Percentiles rank a stretch among this genome's conserved stretches.
phyloP scores from a whole-genome alignment of 2,797 vertebrate species.

The Gambelia wislizenii region DNA sequence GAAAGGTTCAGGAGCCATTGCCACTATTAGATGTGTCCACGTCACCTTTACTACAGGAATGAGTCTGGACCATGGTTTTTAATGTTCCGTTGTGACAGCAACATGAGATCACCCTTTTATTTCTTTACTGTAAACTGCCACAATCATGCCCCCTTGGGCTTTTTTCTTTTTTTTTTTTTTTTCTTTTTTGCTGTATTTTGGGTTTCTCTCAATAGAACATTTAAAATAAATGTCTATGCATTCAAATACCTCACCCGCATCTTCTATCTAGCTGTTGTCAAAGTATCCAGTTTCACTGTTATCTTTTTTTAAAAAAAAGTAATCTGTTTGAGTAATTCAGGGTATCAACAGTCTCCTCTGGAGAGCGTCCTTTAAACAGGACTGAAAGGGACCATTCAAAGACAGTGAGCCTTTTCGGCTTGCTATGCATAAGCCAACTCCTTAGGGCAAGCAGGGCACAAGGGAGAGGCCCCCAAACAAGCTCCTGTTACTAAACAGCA shows the following conservation, averaged over 20 bases:
- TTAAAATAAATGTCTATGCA: background rate
- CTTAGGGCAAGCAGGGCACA: conserved; percentile 31
- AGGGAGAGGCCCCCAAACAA: conserved; percentile 51
- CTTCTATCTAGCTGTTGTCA: conserved; percentile 4
- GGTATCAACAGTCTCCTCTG: conserved; percentile 1
- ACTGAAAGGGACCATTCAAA: conserved; percentile 59
- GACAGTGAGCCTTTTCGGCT: background rate
- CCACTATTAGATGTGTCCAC: background rate
- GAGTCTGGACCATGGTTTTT: background rate
- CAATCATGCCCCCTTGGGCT: background rate
- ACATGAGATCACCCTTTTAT: background rate
- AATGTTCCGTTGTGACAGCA: background rate
- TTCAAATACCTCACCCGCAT: background rate
- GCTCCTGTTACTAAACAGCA: conserved; percentile 54
- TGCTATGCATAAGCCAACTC: conserved; percentile 38
- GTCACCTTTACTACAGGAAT: background rate
- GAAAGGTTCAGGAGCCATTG: background rate
- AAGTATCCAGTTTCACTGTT: background rate
- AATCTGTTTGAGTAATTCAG: conserved; percentile 7
- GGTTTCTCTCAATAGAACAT: background rate
- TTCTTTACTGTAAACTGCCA: conserved; percentile 1
- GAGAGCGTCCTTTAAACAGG: conserved; percentile 32
- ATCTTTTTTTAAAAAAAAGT: background rate
- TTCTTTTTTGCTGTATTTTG: background rate
- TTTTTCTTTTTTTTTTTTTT: background rate